Evolutionary conservation across 1,140 invertebrate species (phyloP).

Genomic region (Sycophaga agraensis): DNA sequence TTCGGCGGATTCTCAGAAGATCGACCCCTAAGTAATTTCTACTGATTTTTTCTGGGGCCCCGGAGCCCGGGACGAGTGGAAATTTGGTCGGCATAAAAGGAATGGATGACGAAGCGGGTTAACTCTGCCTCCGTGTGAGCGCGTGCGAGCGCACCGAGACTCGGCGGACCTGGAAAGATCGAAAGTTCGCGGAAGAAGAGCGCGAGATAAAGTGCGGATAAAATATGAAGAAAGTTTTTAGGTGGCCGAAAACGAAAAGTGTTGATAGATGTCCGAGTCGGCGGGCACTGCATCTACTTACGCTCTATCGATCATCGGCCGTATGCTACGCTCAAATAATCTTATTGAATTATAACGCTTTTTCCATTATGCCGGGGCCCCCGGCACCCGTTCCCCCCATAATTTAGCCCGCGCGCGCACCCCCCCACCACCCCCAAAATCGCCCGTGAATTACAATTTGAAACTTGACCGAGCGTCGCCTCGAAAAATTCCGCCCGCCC

Average conservation of each 20-base stretch:
- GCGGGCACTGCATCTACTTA: conserved; percentile 27
- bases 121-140: no score
- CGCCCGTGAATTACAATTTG: no score
- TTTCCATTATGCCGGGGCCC: conserved; percentile 8
- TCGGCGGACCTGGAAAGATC: neutral
- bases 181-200: conserved; percentile 24
- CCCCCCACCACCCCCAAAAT: no score
- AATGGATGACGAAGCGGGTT: neutral
- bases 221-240: conserved; percentile 31
- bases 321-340: conserved; percentile 13
- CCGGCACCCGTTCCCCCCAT: no score
- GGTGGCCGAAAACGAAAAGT: conserved; percentile 15
- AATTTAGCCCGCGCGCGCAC: no score
- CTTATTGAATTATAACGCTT: conserved; percentile 16
- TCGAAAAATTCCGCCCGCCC: no score
- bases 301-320: conserved; percentile 23
- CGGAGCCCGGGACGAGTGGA: neutral
- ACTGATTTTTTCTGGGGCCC: no score
- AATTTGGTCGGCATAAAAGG: neutral
- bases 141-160: no score
- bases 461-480: no score
- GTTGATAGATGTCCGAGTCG: conserved; percentile 28
- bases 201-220: conserved; percentile 26
- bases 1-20: no score
- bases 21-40: no score